A percentile compares a stretch with the other conserved stretches of the same genome.
phyloP scores from a whole-genome alignment of 2,888 invertebrate genomes.

The Dastarcus helophoroides region DNA sequence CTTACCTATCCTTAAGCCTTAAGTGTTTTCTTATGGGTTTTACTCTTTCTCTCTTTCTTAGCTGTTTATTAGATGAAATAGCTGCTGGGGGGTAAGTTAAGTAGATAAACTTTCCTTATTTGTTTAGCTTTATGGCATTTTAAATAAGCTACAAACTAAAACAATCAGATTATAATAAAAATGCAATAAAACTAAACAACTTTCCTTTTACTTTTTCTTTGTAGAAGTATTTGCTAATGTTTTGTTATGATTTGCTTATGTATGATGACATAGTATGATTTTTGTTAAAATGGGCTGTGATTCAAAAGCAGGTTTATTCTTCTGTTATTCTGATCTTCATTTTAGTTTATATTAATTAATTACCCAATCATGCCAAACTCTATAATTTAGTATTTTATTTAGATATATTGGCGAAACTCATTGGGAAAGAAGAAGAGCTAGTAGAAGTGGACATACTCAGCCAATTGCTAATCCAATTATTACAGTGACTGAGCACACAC shows the following conservation, averaged over 20 bases:
- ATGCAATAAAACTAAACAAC: too few species aligned
- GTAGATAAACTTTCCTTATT: slow-evolving; percentile 6
- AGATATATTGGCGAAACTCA: slow-evolving; percentile 64
- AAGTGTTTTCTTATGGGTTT: slow-evolving; percentile 35
- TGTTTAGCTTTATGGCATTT: too few species aligned
- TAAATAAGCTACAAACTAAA: too few species aligned
- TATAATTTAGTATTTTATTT: slow-evolving; percentile 12
- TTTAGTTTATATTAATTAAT: neutral
- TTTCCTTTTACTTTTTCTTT: too few species aligned
- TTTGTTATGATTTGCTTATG: too few species aligned
- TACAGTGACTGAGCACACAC: slow-evolving; percentile 93
- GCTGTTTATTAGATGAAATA: slow-evolving; percentile 81
- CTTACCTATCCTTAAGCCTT: slow-evolving; percentile 22
- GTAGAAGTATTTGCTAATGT: too few species aligned
- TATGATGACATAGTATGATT: too few species aligned
- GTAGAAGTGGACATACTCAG: slow-evolving; percentile 41
- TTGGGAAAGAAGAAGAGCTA: slow-evolving; percentile 49
- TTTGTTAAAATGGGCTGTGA: too few species aligned
- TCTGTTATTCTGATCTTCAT: too few species aligned
- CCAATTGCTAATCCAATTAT: slow-evolving; percentile 88
- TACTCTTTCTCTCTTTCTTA: slow-evolving; percentile 40
- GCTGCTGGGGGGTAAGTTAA: slow-evolving; percentile 67
- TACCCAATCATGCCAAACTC: neutral
- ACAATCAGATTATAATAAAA: too few species aligned
- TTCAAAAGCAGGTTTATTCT: too few species aligned